Evolutionary conservation across 1,140 invertebrate genomes (phyloP), one percentile per base, ranked within the genome.

Genomic region (Trachelipus rathkii): DNA sequence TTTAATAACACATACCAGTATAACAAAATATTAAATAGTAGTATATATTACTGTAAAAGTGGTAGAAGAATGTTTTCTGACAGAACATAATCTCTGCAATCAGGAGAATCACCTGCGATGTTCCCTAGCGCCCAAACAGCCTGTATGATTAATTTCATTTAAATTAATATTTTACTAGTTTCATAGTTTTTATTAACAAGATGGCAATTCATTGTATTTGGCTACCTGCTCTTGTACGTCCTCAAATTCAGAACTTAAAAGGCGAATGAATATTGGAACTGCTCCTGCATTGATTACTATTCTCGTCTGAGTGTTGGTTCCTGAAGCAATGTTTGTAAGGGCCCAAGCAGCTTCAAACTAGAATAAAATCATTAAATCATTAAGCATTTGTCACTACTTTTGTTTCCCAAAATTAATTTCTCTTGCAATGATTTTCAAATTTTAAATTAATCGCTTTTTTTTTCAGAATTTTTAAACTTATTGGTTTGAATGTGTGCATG

Each of bases 321-420:
- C 96, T 4, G 95, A 97, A 3, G 96, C 96, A 82, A 99, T 97
- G 86, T 99, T 99, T 72, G 96, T 99, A 78, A 99, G 85, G 70
- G 95, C 95, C 96, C 96, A 99, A 69, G 96, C 95, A 75, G 96
- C 95, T 88, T 99, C 96, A 88, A 98, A 99, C 92, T 98, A 46
- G 88, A 85, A 60, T 15, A 60, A 50, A 50, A 50, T 10, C 15
- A 50, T 50, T 50, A 10, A 50, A 50, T 50, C 46, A 50, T n/a
- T n/a, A n/a, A n/a, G n/a, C n/a, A n/a, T n/a, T n/a, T n/a, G n/a
- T n/a, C n/a, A n/a, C n/a, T n/a, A n/a, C n/a, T n/a, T n/a, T n/a
- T n/a, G n/a, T n/a, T n/a, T n/a, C n/a, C n/a, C n/a, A n/a, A n/a
- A n/a, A n/a, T n/a, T n/a, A n/a, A n/a, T n/a, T n/a, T n/a, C n/a